phyloP scores from a whole-genome alignment of 2,797 vertebrate genomes.

The Bucorvus abyssinicus region DNA sequence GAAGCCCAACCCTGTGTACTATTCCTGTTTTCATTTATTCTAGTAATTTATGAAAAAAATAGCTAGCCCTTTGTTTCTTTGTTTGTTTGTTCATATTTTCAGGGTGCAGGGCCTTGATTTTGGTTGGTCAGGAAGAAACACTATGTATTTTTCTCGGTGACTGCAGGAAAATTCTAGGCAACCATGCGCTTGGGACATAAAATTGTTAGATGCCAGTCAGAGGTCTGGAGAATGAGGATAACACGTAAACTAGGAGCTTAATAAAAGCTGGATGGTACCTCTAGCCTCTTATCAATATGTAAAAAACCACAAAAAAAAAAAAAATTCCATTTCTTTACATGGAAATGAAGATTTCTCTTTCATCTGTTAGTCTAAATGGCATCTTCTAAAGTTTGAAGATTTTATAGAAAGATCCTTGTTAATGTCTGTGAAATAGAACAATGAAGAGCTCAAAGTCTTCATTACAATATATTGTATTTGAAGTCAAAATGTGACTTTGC shows the following conservation, averaged over 20 bases:
- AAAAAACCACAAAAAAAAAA: neutral
- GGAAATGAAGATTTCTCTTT: neutral
- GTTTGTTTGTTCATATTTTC: neutral
- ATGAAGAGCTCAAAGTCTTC: neutral
- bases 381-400: neutral
- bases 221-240: neutral
- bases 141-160: neutral
- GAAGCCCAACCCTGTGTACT: neutral
- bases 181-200: neutral
- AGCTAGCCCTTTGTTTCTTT: neutral
- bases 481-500: constrained; percentile 20
- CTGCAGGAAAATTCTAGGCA: neutral
- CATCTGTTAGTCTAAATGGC: neutral
- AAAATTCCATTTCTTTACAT: neutral
- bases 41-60: neutral
- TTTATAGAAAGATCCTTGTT: neutral
- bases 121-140: neutral
- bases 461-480: neutral
- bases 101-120: neutral
- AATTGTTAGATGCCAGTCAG: neutral
- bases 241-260: neutral
- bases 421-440: neutral
- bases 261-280: neutral
- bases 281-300: neutral
- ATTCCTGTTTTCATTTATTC: neutral